A percentile compares a stretch with the other conserved stretches of the same genome.
These are phyloP conservation scores for Typhlichthys subterraneus DNA, from an alignment of 2,797 vertebrate species.

Conservation along the genomic window DNA sequence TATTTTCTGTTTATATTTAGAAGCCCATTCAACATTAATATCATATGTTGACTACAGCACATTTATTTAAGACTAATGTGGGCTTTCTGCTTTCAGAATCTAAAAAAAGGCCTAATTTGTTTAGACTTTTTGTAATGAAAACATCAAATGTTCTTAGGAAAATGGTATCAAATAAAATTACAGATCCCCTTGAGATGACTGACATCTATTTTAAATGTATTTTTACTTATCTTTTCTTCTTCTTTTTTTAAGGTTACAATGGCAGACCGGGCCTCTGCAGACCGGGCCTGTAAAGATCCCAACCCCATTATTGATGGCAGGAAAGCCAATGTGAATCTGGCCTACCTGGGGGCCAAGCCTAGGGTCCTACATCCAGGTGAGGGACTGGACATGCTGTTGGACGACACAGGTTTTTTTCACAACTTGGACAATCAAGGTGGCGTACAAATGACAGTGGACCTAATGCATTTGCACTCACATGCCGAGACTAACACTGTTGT, in stretches of 20 bases:
- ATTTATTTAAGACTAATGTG: no score
- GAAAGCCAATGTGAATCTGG: slow-evolving; percentile 97
- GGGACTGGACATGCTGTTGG: slow-evolving; percentile 38
- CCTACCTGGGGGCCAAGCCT: slow-evolving; percentile 95
- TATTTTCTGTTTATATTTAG: no score
- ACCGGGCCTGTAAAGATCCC: slow-evolving; percentile 95
- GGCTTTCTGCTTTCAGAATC: no score
- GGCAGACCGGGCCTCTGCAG: slow-evolving; percentile 92
- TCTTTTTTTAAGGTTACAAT: slow-evolving; percentile 89
- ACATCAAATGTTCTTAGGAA: not conserved
- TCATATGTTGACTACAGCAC: no score
- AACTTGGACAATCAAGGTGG: slow-evolving; percentile 28
- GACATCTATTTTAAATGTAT: slow-evolving; percentile 14
- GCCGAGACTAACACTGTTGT: slow-evolving; percentile 2
- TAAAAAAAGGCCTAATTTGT: no score
- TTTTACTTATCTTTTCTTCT: not conserved
- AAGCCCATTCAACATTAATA: no score
- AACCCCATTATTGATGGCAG: slow-evolving; percentile 98
- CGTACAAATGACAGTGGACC: slow-evolving; percentile 12
- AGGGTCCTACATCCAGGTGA: slow-evolving; percentile 97
- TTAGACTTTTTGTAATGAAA: not conserved
- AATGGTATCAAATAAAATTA: not conserved
- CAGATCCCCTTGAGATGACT: slow-evolving; percentile 3
- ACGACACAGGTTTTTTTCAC: slow-evolving; percentile 26
- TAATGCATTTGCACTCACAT: slow-evolving; percentile 15